Evolutionary conservation across 2,113 vertebrate species (phyloP), one percentile per base, ranked within the genome.

Genomic region (Entomyzon cyanotis): DNA sequence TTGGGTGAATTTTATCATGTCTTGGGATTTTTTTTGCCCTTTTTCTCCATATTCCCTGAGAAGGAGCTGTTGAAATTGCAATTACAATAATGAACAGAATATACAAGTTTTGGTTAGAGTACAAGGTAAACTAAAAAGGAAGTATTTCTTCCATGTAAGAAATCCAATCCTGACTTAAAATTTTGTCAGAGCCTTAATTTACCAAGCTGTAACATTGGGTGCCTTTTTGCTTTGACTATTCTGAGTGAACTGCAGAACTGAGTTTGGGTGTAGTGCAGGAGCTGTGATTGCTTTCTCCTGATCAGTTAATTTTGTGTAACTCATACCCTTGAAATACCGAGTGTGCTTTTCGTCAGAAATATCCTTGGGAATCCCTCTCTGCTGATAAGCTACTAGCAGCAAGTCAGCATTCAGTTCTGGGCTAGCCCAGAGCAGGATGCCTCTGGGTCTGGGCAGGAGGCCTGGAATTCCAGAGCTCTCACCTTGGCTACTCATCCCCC

Each of bases 401-500:
- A 39, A 39, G 35, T 58, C 62, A 73, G 9, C 2, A 0, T 58
- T 90, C 15, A 15, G 47, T 68, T 52, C 56, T 71, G 69, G 1
- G 2, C 33, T 35, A 3, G 64, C 46, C 30, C 83, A 28, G 79
- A 42, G 58, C 4, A 15, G 55, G 76, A 42, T 70, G 71, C 75
- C 47, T 87, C 39, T 86, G 41, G 55, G 23, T 39, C 73, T 81
- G 68, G 80, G 92, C 85, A 88, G 73, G 63, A 91, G 68, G 73
- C 73, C 87, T 67, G 90, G 46, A 77, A 94, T 86, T 93, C 76
- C 76, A 55, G 37, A 88, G 65, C 74, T 75, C 76, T 87, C 83
- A 65, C 80, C 68, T 85, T 80, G 68, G 76, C 86, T 88, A 8
- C 65, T 91, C 42, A 9, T 82, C 64, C 33, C 21, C 80, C 0